Conservation (phyloP, 2,113 vertebrate species). For the Neomonachus schauinslandi region DNA sequence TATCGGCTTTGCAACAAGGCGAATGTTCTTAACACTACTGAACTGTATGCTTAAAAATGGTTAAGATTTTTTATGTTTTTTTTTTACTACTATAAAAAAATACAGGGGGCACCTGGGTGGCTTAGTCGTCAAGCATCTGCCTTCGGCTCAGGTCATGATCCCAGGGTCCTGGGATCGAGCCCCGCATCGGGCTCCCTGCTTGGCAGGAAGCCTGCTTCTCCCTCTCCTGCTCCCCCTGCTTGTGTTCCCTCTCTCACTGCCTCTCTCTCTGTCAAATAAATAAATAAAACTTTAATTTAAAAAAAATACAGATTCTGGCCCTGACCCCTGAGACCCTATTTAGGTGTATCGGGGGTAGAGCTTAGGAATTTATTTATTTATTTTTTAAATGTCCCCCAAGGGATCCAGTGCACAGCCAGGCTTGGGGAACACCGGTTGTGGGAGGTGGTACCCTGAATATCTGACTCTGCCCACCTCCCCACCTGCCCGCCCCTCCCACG, state of each 20-base stretch:
- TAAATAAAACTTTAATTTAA: too few relatives aligned
- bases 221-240: too few relatives aligned
- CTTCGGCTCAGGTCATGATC: too few relatives aligned
- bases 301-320: not conserved
- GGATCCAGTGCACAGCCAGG: not conserved
- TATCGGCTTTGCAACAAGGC: too few relatives aligned
- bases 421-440: not conserved
- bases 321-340: not conserved
- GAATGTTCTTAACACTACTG: not conserved
- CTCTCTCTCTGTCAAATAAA: too few relatives aligned
- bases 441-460: not conserved
- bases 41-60: not conserved
- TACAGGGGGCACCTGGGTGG: too few relatives aligned
- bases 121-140: too few relatives aligned
- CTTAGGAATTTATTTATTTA: not conserved
- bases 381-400: not conserved
- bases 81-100: not conserved
- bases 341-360: not conserved
- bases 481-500: accelerated
- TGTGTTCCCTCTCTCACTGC: too few relatives aligned
- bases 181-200: too few relatives aligned
- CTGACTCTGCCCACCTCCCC: not conserved
- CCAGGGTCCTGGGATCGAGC: too few relatives aligned
- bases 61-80: not conserved
- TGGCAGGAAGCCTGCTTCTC: too few relatives aligned